Evolutionary conservation across 2,888 invertebrate genomes (phyloP).

Genomic region (Andrena minutula): DNA sequence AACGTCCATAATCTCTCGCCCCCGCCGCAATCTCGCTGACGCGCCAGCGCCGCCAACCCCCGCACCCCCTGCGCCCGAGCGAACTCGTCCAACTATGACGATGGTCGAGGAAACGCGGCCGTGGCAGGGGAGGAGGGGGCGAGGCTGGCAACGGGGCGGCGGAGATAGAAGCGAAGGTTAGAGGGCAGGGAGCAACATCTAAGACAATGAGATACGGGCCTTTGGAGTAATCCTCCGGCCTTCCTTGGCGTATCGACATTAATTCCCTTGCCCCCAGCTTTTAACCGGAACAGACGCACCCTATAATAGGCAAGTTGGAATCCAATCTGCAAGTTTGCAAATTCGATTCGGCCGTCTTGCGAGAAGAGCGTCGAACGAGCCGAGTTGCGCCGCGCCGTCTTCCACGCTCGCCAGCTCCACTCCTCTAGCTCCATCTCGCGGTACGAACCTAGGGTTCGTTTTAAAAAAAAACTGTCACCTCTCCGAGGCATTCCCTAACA

Average conservation of each 20-base stretch:
- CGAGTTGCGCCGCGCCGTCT: slow-evolving; percentile 42
- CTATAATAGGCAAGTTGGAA: slow-evolving; percentile 85
- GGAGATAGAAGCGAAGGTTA: slow-evolving; percentile 42
- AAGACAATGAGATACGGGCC: slow-evolving; percentile 80
- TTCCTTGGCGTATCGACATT: slow-evolving; percentile 84
- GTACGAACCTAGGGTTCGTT: not conserved
- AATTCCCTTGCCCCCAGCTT: slow-evolving; percentile 84
- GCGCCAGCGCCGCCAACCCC: not conserved
- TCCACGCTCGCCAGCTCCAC: slow-evolving; percentile 24
- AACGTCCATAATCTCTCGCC: slow-evolving; percentile 17
- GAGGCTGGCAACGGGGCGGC: slow-evolving; percentile 5
- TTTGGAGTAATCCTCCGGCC: slow-evolving; percentile 83
- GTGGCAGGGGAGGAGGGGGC: not conserved
- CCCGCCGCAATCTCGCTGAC: slow-evolving; percentile 29
- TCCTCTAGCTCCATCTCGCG: not conserved
- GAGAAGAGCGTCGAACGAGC: slow-evolving; percentile 73
- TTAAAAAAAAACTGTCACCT: too few relatives aligned
- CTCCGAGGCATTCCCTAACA: too few relatives aligned
- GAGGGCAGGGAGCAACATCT: slow-evolving; percentile 72
- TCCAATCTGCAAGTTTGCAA: slow-evolving; percentile 85
- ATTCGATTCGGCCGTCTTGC: slow-evolving; percentile 84
- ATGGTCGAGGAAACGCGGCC: slow-evolving; percentile 40
- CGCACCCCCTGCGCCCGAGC: not conserved
- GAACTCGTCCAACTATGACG: slow-evolving; percentile 60
- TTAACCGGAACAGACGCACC: slow-evolving; percentile 85